phyloP scores from a whole-genome alignment of 2,888 invertebrate genomes.

The Priocnemis perturbator region DNA sequence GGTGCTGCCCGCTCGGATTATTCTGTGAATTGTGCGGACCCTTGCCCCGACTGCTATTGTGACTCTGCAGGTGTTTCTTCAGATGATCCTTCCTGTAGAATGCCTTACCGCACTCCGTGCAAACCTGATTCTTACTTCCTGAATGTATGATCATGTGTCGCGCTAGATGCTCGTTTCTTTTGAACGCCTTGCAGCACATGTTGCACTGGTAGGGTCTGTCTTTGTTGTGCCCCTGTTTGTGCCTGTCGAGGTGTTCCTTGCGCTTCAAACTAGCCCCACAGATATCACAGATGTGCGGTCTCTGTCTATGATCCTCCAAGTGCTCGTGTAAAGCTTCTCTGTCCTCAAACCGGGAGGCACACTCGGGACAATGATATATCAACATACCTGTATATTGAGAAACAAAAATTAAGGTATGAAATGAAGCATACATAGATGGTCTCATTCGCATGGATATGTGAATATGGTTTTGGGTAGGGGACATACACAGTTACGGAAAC shows the following conservation, averaged over 20 bases:
- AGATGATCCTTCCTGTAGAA: conserved; percentile 89
- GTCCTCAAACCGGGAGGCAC: conserved; percentile 70
- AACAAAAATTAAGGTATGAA: conserved; percentile 4
- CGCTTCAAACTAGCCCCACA: conserved; percentile 87
- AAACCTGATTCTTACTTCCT: conserved; percentile 88
- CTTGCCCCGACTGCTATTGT: conserved; percentile 83
- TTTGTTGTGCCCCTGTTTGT: conserved; percentile 88
- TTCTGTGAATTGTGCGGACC: conserved; percentile 73
- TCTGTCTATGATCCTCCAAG: conserved; percentile 86
- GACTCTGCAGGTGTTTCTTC: conserved; percentile 87
- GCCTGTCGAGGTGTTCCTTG: conserved; percentile 87
- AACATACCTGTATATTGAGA: conserved; percentile 61
- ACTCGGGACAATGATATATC: conserved; percentile 71
- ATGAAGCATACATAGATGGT: neutral
- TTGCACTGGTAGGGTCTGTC: conserved; percentile 88
- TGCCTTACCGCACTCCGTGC: conserved; percentile 83
- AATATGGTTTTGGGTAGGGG: too few relatives aligned
- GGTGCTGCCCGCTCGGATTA: conserved; percentile 69
- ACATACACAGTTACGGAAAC: too few relatives aligned
- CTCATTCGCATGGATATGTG: too few relatives aligned
- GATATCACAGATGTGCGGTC: conserved; percentile 86
- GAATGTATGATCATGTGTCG: conserved; percentile 90
- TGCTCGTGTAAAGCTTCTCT: conserved; percentile 78
- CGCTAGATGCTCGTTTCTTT: conserved; percentile 88
- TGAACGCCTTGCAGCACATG: conserved; percentile 87